These are phyloP conservation scores for Virgularia gustaviana DNA, from an alignment of 92 coral and sea anemone species.

Conservation along the genomic window DNA sequence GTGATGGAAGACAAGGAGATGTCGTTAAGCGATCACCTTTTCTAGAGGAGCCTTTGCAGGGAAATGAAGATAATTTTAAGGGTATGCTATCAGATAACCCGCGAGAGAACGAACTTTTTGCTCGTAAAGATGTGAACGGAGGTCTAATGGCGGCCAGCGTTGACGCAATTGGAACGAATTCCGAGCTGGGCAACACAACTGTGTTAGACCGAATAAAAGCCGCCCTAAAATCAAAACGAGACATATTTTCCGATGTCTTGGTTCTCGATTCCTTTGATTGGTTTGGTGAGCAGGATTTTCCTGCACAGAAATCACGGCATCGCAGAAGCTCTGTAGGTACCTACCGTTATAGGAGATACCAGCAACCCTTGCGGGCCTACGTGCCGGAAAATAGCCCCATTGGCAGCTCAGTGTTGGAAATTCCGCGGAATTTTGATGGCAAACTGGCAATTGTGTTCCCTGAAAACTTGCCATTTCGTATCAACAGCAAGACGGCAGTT, in stretches of 20 bases:
- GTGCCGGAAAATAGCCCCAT: constrained; percentile 66
- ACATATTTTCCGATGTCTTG: background rate
- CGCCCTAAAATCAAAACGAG: background rate
- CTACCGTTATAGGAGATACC: constrained; percentile 65
- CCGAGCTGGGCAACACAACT: background rate
- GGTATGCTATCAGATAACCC: background rate
- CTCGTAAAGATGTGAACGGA: constrained; percentile 1
- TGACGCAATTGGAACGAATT: background rate
- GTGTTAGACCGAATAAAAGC: background rate
- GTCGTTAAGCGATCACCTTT: too few species aligned
- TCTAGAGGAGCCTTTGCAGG: background rate
- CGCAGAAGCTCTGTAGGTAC: constrained; percentile 4
- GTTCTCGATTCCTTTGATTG: constrained; percentile 3
- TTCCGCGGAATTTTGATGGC: constrained; percentile 80
- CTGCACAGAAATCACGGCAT: background rate
- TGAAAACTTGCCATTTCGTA: constrained; percentile 64
- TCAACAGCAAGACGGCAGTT: constrained; percentile 60
- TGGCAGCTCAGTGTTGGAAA: constrained; percentile 61
- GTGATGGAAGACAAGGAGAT: too few species aligned
- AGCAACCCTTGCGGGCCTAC: constrained; percentile 83
- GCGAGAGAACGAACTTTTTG: background rate
- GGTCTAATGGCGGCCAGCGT: background rate
- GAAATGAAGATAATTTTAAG: background rate
- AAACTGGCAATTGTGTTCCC: constrained; percentile 70
- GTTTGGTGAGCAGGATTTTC: constrained; percentile 2